Conservation (phyloP, 1,140 invertebrate species). For the Melitaea cinxia region DNA sequence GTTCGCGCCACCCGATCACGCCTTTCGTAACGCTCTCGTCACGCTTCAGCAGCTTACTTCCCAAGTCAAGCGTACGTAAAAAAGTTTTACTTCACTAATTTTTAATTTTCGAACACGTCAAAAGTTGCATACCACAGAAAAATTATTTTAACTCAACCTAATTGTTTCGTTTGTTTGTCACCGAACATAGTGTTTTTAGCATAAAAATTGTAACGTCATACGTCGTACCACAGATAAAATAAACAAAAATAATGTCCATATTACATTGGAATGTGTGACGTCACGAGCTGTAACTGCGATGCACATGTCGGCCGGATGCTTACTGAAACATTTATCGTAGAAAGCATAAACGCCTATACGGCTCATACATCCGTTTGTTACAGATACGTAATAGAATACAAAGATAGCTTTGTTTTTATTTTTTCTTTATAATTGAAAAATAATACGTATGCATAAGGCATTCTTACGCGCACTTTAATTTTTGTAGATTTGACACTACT, state of each 20-base stretch:
- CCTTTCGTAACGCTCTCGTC: no score
- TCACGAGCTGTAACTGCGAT: slow-evolving; percentile 7
- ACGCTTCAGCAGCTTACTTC: no score
- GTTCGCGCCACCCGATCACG: no score
- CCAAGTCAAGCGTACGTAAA: no score
- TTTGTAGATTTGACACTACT: no score
- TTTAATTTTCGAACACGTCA: no score
- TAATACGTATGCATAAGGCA: background rate
- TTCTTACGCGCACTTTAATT: background rate
- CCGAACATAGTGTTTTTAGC: no score
- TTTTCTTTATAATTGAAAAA: background rate
- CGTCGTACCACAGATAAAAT: background rate
- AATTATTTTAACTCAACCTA: no score
- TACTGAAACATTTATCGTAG: slow-evolving; percentile 29
- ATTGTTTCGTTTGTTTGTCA: no score
- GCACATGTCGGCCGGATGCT: slow-evolving; percentile 27
- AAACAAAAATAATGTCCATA: slow-evolving; percentile 1
- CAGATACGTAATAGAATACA: slow-evolving; percentile 2
- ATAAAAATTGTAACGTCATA: background rate
- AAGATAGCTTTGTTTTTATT: background rate
- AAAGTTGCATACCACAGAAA: no score
- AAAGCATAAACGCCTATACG: slow-evolving; percentile 34
- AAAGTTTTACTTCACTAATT: no score
- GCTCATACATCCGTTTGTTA: slow-evolving; percentile 24
- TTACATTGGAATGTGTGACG: slow-evolving; percentile 7